Evolutionary conservation across 1,140 invertebrate genomes (phyloP).

Genomic region (Camponotus floridanus): DNA sequence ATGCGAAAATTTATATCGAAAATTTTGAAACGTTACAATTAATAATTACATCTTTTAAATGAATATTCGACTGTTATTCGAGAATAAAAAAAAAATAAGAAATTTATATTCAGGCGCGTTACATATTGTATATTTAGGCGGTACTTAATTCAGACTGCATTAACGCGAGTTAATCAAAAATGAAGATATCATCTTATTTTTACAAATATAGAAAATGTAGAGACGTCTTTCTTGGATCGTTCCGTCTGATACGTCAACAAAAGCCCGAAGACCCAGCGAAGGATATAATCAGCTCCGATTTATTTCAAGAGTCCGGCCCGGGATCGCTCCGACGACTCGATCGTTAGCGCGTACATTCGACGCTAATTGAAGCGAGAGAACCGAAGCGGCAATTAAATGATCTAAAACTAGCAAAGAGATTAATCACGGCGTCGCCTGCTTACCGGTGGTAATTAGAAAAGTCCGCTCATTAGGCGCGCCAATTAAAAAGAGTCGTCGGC

Average conservation of each 20-base stretch:
- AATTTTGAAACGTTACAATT: too few relatives aligned
- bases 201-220: constrained; percentile 13
- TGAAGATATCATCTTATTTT: background rate
- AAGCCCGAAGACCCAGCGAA: constrained; percentile 59
- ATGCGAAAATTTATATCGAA: background rate
- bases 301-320: constrained; percentile 53
- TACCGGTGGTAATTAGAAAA: constrained; percentile 63
- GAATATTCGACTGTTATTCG: background rate
- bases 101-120: background rate
- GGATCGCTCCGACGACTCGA: constrained; percentile 53
- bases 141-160: background rate
- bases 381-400: constrained; percentile 64
- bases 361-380: constrained; percentile 59
- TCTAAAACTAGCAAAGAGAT: constrained; percentile 65
- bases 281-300: constrained; percentile 62
- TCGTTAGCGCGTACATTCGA: constrained; percentile 61
- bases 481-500: constrained; percentile 63
- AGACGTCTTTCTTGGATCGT: constrained; percentile 28
- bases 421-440: constrained; percentile 63
- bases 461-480: constrained; percentile 61
- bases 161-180: background rate
- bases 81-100: background rate
- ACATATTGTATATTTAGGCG: background rate
- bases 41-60: background rate
- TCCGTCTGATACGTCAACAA: constrained; percentile 55